phyloP scores from a whole-genome alignment of 2,888 invertebrate species.

The Calephelis perditalis region DNA sequence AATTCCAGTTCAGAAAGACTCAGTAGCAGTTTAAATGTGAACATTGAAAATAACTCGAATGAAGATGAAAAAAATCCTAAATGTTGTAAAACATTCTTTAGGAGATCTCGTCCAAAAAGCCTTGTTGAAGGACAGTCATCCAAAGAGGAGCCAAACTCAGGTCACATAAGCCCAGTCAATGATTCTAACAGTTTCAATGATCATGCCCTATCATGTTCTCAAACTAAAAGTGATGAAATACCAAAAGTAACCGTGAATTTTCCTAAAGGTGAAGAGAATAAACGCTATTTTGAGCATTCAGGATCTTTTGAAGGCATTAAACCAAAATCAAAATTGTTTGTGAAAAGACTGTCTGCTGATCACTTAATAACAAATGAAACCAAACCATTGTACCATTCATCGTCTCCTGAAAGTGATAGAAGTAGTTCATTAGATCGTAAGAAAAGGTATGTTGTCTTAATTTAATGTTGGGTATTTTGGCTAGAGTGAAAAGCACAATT shows the following conservation, averaged over 20 bases:
- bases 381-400: slow-evolving; percentile 57
- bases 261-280: slow-evolving; percentile 57
- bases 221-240: slow-evolving; percentile 64
- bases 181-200: slow-evolving; percentile 57
- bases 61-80: slow-evolving; percentile 59
- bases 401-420: slow-evolving; percentile 71
- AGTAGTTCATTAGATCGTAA: slow-evolving; percentile 70
- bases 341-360: slow-evolving; percentile 69
- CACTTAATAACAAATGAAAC: slow-evolving; percentile 66
- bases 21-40: slow-evolving; percentile 42
- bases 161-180: slow-evolving; percentile 58
- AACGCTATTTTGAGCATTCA: slow-evolving; percentile 66
- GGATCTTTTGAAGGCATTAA: slow-evolving; percentile 70
- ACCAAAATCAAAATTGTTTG: slow-evolving; percentile 64
- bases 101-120: slow-evolving; percentile 64
- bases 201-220: slow-evolving; percentile 49
- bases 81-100: slow-evolving; percentile 67
- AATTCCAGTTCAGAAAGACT: slow-evolving; percentile 43
- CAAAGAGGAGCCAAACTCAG: slow-evolving; percentile 52
- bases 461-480: slow-evolving; percentile 19
- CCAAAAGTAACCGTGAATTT: slow-evolving; percentile 63
- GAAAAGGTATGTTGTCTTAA: slow-evolving; percentile 47
- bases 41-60: slow-evolving; percentile 39
- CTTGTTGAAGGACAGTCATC: slow-evolving; percentile 51
- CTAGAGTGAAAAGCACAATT: no score